A percentile compares a stretch with the other conserved stretches of the same genome.
These are phyloP conservation scores for Epizoanthus scotinus DNA, from an alignment of 92 coral and sea anemone genomes.

Conservation along the genomic window DNA sequence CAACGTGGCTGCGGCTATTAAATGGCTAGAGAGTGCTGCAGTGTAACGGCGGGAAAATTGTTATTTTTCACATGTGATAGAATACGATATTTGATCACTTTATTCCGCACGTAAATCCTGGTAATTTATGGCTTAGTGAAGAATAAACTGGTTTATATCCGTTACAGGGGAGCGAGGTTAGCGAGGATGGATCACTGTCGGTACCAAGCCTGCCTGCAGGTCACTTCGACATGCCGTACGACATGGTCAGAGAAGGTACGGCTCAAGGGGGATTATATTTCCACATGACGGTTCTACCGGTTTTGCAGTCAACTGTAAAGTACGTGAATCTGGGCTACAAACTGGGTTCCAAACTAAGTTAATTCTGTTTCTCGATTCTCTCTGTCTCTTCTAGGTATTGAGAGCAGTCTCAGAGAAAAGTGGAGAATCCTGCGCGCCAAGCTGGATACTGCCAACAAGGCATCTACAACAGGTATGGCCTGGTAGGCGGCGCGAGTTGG, in stretches of 20 bases:
- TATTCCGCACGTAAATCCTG: no score
- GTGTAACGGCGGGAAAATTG: no score
- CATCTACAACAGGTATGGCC: conserved; percentile 39
- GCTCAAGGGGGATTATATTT: no score
- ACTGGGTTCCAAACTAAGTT: no score
- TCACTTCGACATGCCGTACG: conserved; percentile 97
- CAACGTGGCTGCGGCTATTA: no score
- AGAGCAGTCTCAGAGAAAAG: conserved; percentile 93
- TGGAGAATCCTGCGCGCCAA: conserved; percentile 83
- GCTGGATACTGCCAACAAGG: conserved; percentile 82
- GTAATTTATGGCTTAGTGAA: no score
- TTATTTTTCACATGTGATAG: no score
- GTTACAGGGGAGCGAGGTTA: conserved; percentile 61
- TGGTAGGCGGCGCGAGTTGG: conserved; percentile 8
- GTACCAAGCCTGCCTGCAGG: conserved; percentile 89
- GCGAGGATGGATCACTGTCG: conserved; percentile 72
- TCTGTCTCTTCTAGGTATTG: conserved; percentile 70
- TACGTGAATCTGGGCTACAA: no score
- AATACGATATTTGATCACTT: no score
- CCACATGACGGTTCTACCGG: no score
- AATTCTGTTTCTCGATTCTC: neutral
- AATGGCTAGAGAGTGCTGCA: no score
- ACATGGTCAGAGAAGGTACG: conserved; percentile 93
- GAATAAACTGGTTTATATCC: neutral
- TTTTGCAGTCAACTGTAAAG: no score